Evolutionary conservation across 2,888 invertebrate species (phyloP), one percentile per base, ranked within the genome.

Genomic region (Rhingia campestris): DNA sequence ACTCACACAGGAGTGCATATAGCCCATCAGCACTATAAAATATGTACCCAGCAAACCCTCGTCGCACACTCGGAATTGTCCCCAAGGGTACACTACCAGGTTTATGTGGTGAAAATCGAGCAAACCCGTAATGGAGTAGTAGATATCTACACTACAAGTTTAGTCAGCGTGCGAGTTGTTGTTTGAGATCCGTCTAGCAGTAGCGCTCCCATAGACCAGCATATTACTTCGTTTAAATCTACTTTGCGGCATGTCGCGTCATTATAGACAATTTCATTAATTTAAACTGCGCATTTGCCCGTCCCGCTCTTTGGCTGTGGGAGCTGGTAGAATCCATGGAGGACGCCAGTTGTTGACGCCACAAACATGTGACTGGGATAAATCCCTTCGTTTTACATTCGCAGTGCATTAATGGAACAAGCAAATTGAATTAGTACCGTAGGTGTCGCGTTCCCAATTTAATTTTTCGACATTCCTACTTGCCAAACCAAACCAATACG

Each of bases 141-240:
- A 49, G 5, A 47, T 33, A 69, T 32, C 37, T 45, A 54, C 35
- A 69, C 22, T 22, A 22, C 22, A 22, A 22, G 3, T 35, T 9
- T 1, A n/a, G 30, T 37, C 54, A 6, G 33, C 41, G 12, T 32
- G 63, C 69, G 61, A 35, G 35, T 59, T 12, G 63, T 58, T 73
- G 77, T 66, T 77, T 56, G 72, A 63, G 66, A 73, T 53, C 43
- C 56, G 35, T 39, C 61, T 14, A 47, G 39, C 39, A 54, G 49
- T 45, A 51, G 63, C 56, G 63, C 58, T 82, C 82, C 73, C 77
- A 82, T 69, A 73, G 82, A 82, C 82, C 82, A 73, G 82, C 82
- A 82, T 82, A 82, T 82, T 82, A 82, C 82, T 82, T 82, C 73
- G 82, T 73, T 77, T 82, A 82, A 82, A 64, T 82, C 77, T 69